phyloP scores from a whole-genome alignment of 2,113 vertebrate species.

The Ammospiza nelsoni region DNA sequence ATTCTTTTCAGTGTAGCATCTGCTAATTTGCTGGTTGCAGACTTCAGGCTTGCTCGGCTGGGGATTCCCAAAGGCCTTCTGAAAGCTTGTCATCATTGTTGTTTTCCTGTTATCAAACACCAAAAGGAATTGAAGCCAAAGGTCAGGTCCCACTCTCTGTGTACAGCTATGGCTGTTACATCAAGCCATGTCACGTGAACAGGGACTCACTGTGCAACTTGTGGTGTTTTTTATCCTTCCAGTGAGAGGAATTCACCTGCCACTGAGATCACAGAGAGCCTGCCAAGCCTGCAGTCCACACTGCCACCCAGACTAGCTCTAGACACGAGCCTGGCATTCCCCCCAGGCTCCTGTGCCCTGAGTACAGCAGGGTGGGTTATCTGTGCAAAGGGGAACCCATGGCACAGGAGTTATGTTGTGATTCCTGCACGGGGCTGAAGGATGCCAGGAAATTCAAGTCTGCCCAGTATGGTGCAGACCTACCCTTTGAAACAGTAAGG shows the following conservation, averaged over 20 bases:
- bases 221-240: fast-evolving
- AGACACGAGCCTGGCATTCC: background rate
- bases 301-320: background rate
- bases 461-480: background rate
- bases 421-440: background rate
- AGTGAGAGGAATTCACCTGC: background rate
- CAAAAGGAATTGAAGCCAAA: background rate
- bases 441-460: background rate
- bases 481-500: background rate
- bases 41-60: background rate
- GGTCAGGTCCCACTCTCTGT: background rate
- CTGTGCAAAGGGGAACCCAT: background rate
- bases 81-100: background rate
- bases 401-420: fast-evolving
- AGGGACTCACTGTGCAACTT: background rate
- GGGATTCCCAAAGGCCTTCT: background rate
- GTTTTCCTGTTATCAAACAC: background rate
- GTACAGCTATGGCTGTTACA: background rate
- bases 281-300: background rate
- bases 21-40: background rate
- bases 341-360: background rate
- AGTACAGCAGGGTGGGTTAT: background rate
- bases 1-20: background rate
- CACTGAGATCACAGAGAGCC: background rate
- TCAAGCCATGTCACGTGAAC: background rate